A percentile compares a stretch with the other conserved stretches of the same genome.
phyloP scores from a whole-genome alignment of 2,888 invertebrate species.

The Chloroclystis v-ata region DNA sequence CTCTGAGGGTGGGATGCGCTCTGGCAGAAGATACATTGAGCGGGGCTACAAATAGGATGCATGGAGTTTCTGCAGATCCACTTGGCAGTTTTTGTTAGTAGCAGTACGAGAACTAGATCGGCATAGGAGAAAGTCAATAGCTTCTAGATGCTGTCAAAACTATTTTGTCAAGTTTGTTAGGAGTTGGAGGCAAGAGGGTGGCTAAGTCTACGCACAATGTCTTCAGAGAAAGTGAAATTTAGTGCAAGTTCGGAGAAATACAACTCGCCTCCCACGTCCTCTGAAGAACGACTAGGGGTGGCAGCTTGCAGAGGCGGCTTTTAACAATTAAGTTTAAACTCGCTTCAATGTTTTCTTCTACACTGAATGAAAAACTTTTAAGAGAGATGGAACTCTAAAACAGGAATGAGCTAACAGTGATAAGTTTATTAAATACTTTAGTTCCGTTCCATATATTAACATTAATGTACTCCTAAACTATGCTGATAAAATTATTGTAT shows the following conservation, averaged over 20 bases:
- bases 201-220: constrained; percentile 73
- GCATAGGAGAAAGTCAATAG: constrained; percentile 26
- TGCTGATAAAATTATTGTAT: too few relatives aligned
- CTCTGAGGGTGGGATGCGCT: constrained; percentile 61
- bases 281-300: constrained; percentile 49
- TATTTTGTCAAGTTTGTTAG: constrained; percentile 57
- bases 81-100: constrained; percentile 2
- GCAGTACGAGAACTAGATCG: neutral
- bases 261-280: constrained; percentile 56
- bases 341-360: constrained; percentile 65
- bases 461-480: too few relatives aligned
- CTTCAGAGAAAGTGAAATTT: constrained; percentile 78
- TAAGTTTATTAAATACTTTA: neutral
- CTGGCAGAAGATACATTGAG: constrained; percentile 53
- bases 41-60: constrained; percentile 24
- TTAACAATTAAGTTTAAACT: constrained; percentile 76
- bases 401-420: neutral
- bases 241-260: constrained; percentile 77
- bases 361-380: constrained; percentile 27
- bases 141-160: constrained; percentile 45
- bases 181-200: constrained; percentile 57
- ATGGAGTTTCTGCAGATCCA: constrained; percentile 6
- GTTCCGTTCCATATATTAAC: too few relatives aligned
- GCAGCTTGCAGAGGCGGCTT: constrained; percentile 68
- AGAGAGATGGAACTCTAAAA: constrained; percentile 1